Conservation (phyloP, 2,113 vertebrate genomes). For the Podilymbus podiceps region DNA sequence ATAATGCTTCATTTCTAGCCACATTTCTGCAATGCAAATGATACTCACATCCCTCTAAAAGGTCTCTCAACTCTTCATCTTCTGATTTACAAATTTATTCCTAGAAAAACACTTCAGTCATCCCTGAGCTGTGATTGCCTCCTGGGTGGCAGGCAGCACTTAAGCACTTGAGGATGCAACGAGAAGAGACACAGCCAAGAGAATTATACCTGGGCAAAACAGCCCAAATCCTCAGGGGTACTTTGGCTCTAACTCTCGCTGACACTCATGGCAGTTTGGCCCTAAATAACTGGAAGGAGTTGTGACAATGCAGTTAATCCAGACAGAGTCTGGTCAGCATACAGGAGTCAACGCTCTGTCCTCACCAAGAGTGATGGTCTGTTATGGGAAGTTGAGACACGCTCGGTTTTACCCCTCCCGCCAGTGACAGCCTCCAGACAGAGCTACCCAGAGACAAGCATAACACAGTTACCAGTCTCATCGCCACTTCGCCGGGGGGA, state of each 20-base stretch:
- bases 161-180: background rate
- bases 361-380: background rate
- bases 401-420: background rate
- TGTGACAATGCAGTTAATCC: background rate
- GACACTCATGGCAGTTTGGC: background rate
- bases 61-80: background rate
- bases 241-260: background rate
- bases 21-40: background rate
- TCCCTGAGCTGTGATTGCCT: slow-evolving; percentile 6
- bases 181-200: background rate
- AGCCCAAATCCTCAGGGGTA: background rate
- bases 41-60: background rate
- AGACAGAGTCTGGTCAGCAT: background rate
- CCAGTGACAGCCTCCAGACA: background rate
- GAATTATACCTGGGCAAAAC: background rate
- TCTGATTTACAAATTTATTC: slow-evolving; percentile 6
- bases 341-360: background rate
- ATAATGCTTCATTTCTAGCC: background rate
- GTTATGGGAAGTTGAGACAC: background rate
- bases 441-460: background rate
- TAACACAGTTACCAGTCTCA: no score
- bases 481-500: background rate
- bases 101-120: slow-evolving; percentile 5
- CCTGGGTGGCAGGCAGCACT: background rate
- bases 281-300: background rate